Base-by-base conservation (phyloP, 2,797 vertebrate genomes). In the Falco berigora region DNA sequence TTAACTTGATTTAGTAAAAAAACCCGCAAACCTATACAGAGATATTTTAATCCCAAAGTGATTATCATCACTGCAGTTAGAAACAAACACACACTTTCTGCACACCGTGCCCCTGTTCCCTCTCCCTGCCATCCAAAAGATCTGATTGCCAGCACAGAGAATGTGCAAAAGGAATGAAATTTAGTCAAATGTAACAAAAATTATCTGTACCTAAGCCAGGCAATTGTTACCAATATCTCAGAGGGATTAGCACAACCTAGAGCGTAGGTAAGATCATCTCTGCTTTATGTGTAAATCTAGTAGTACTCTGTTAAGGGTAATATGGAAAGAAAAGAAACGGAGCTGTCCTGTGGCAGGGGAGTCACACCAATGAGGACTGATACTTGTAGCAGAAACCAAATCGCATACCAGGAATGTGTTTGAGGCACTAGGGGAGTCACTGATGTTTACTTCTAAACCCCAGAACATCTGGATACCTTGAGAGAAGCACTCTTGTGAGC, bases 21-120 rank as follows among this genome's bases (percentile, higher is more conserved):
- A 6, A 0, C 1, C 1, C 12, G 3, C 4, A 24, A 59, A 32
- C 10, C 14, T 52, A 6, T n/a, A 9, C 3, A 5, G 12, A 12
- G 2, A 7, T 18, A 30, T 68, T 30, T 71, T n/a, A 34, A 23
- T 69, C 38, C 4, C 55, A 18, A 69, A 53, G 11, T 10, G 1
- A 17, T 28, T 36, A 71, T 68, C 1, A n/a, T 28, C 25, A 21
- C 2, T 58, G 13, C 6, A n/a, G 30, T 72, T 73, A 61, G 61
- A 42, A 74, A 5, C 8, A 53, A 23, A 8, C 8, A 9, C 1
- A 10, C 8, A 0, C 2, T 46, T 77, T 77, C 20, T 42, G 14
- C 11, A 25, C 10, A 19, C 38, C 13, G 18, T 4, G 15, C 7
- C 10, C 49, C 52, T 25, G 27, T 28, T 25, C 13, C 28, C 23